Evolutionary conservation across 2,797 vertebrate species (phyloP), one percentile per base, ranked within the genome.

Genomic region (Notolabrus celidotus): DNA sequence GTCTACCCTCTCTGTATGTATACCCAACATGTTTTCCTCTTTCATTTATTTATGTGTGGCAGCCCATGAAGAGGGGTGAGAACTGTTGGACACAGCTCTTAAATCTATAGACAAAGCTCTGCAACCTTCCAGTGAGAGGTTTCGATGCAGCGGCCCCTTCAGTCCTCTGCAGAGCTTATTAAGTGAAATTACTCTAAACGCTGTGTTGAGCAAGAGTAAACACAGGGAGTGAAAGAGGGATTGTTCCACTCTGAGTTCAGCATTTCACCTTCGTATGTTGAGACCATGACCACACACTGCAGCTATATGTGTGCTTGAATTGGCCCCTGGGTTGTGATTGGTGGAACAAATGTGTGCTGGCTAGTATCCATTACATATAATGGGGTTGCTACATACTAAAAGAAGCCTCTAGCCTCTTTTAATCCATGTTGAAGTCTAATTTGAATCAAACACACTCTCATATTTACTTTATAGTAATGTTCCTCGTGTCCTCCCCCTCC

Each of bases 121-220:
- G 7, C 0, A 6, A 16, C 47, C 27, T 19, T 50, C 36, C 15
- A 14, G 29, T 5, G 10, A 25, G 47, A 6, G 8, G 27, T 34
- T 16, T 15, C 23, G 14, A 19, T 12, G 17, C 6, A 36, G 29
- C 14, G 50, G 25, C 33, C 51, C 39, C 25, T 41, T 38, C 12
- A 47, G 6, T 19, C 12, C 19, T 8, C 27, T 12, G 20, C n/a
- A 20, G 16, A 43, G 38, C 31, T 43, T 58, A 67, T 65, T 67
- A 62, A 63, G 34, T 42, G 38, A 74, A 80, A 74, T 70, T 34
- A 60, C 47, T 39, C 47, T 58, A 19, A 42, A 65, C 4, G 17
- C 20, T 17, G 33, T 5, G 57, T 27, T 42, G 58, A 54, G 49
- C 9, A 68, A 34, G 45, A 61, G 45, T 22, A 43, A 71, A 67